Conservation (phyloP, 2,888 invertebrate species). For the Synergus japonicus region DNA sequence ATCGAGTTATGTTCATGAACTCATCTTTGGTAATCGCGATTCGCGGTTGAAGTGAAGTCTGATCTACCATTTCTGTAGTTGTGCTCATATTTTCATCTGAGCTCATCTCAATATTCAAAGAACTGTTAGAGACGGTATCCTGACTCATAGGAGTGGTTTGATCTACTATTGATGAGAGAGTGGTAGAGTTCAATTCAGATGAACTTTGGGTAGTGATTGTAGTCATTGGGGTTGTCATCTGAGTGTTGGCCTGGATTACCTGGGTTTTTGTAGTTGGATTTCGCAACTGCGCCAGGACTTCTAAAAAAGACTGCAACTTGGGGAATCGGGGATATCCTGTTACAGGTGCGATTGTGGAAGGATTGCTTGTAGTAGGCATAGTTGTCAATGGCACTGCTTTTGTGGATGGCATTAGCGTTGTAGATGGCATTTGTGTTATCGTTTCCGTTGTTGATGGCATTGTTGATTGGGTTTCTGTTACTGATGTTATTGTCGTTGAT, state of each 20-base stretch:
- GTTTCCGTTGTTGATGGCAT: constrained; percentile 44
- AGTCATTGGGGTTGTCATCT: constrained; percentile 17
- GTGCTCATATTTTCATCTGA: not conserved
- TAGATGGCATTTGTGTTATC: not conserved
- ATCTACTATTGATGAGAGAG: not conserved
- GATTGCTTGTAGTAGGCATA: not conserved
- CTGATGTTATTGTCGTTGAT: not conserved
- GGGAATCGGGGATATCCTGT: constrained; percentile 12
- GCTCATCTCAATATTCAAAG: not conserved
- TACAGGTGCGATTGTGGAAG: not conserved
- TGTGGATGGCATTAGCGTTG: not conserved
- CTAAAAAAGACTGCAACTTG: constrained; percentile 28
- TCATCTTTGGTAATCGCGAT: constrained; percentile 18
- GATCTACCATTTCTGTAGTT: not conserved
- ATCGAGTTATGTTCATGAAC: constrained; percentile 26
- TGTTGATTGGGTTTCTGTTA: not conserved
- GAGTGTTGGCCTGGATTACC: constrained; percentile 44
- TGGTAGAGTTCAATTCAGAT: not conserved
- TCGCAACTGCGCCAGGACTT: constrained; percentile 49
- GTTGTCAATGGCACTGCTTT: constrained; percentile 36
- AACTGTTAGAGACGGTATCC: not conserved
- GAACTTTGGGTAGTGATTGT: not conserved
- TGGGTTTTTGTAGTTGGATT: constrained; percentile 39
- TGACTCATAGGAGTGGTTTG: not conserved
- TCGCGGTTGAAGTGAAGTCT: not conserved